Evolutionary conservation across 2,113 vertebrate species (phyloP).

Genomic region (Fregetta grallaria): DNA sequence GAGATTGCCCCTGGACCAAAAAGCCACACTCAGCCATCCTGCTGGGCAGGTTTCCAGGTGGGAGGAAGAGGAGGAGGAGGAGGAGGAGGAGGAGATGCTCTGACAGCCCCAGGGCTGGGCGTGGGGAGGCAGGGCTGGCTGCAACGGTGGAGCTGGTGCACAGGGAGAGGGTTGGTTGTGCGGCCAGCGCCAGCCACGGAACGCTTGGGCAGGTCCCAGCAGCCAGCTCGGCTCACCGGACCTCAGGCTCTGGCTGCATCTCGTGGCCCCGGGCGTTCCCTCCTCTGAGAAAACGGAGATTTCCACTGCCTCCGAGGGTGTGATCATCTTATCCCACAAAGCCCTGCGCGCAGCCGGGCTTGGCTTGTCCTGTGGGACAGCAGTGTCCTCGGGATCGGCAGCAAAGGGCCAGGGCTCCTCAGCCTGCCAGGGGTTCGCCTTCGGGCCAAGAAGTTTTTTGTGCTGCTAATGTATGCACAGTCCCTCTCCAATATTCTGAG

Average conservation of each 20-base stretch:
- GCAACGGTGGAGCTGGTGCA: not conserved
- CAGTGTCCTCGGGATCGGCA: not conserved
- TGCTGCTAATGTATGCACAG: not conserved
- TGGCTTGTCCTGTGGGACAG: not conserved
- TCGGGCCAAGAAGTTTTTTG: not conserved
- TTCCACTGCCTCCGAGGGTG: not conserved
- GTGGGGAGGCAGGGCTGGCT: not conserved
- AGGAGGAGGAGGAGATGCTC: not conserved
- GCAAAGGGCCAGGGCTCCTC: fast-evolving
- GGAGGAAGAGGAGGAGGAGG: not conserved
- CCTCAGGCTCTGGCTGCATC: not conserved
- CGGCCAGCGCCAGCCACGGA: fast-evolving
- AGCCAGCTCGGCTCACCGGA: not conserved
- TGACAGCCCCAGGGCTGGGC: not conserved
- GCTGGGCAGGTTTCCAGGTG: not conserved
- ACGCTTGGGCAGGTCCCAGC: not conserved
- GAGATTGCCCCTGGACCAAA: not conserved
- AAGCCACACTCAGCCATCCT: fast-evolving
- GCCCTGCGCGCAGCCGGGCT: not conserved
- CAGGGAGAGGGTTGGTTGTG: not conserved
- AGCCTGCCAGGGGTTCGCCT: not conserved
- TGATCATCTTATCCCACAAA: not conserved
- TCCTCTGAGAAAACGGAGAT: not conserved
- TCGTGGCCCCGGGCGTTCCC: not conserved
- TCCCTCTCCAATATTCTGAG: not conserved